Percentiles rank a stretch among this genome's conserved stretches.
Evolutionary conservation across 2,797 vertebrate genomes (phyloP).

Genomic region (Pelochelys cantorii): DNA sequence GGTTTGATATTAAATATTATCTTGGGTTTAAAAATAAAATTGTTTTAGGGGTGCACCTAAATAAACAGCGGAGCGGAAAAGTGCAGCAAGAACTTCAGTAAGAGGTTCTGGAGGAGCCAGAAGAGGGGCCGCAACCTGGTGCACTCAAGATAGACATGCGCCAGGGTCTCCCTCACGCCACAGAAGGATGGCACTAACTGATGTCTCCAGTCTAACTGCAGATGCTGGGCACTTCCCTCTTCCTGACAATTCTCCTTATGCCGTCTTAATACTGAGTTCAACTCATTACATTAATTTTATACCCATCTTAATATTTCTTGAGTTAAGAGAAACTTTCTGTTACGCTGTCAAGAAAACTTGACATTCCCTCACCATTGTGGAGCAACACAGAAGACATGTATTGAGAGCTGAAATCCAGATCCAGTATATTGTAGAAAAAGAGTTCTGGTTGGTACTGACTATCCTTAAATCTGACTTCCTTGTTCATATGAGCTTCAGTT

Average conservation of each 20-base stretch:
- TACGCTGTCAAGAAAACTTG: neutral
- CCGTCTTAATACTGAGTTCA: neutral
- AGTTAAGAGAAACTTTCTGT: neutral
- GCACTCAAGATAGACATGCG: too few species aligned
- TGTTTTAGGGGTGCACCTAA: neutral
- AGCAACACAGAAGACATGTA: neutral
- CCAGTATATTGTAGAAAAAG: neutral
- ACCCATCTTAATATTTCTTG: neutral
- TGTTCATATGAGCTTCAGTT: neutral
- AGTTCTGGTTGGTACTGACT: too few species aligned
- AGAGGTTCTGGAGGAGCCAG: too few species aligned
- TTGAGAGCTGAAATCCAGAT: neutral
- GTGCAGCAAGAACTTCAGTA: too few species aligned
- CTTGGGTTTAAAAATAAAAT: neutral
- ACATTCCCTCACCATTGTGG: neutral
- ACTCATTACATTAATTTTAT: neutral
- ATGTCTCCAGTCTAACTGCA: neutral
- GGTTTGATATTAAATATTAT: neutral
- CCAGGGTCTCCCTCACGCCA: too few species aligned
- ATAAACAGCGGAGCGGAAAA: too few species aligned
- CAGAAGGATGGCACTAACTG: too few species aligned
- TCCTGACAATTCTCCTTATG: neutral
- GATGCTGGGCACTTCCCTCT: neutral
- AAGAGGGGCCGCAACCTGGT: too few species aligned
- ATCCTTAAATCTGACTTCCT: neutral